Evolutionary conservation across 2,888 invertebrate species (phyloP).

Genomic region (Creontiades dilutus): DNA sequence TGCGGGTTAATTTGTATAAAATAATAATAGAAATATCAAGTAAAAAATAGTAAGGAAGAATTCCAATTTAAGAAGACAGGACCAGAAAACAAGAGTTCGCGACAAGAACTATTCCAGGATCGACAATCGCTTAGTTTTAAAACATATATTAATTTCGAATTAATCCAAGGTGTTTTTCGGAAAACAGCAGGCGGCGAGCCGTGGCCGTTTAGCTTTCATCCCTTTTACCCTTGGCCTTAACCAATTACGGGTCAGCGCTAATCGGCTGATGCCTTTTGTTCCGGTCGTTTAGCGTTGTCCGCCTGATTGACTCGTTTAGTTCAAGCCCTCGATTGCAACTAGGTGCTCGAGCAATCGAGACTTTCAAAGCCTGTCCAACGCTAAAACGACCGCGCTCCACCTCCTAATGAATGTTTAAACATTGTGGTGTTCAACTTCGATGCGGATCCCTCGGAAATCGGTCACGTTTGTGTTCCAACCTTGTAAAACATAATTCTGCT

Average conservation of each 20-base stretch:
- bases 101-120: too few relatives aligned
- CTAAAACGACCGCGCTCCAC: not conserved
- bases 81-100: too few relatives aligned
- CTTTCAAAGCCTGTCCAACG: not conserved
- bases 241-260: constrained; percentile 31
- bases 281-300: constrained; percentile 13
- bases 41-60: too few relatives aligned
- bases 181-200: not conserved
- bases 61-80: too few relatives aligned
- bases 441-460: not conserved
- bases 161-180: not conserved
- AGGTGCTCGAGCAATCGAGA: not conserved
- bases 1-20: too few relatives aligned
- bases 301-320: constrained; percentile 20
- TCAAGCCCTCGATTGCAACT: not conserved
- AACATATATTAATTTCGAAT: not conserved
- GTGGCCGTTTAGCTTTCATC: constrained; percentile 2
- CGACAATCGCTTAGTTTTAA: not conserved
- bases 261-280: constrained; percentile 35
- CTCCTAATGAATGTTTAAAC: not conserved
- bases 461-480: not conserved
- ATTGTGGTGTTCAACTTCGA: not conserved
- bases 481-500: not conserved
- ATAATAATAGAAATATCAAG: too few relatives aligned
- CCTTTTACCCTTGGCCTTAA: constrained; percentile 16